Conservation (phyloP, 2,113 vertebrate species). For the Ochotona princeps region DNA sequence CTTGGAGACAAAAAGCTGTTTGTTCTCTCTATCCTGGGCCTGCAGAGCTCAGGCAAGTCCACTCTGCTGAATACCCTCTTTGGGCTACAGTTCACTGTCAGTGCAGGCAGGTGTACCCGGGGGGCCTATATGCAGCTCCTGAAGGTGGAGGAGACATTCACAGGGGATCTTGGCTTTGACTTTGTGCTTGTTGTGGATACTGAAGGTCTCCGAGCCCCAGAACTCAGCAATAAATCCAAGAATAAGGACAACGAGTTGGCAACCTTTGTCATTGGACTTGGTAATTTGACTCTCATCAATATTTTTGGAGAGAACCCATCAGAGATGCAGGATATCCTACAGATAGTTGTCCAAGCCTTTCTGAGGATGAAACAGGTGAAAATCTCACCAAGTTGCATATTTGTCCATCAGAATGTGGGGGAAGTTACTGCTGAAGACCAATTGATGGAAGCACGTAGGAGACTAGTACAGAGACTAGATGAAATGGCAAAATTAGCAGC, state of each 20-base stretch:
- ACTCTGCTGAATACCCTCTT: constrained; percentile 87
- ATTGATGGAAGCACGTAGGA: constrained; percentile 77
- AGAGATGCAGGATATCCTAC: constrained; percentile 84
- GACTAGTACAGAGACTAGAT: constrained; percentile 78
- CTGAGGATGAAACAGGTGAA: constrained; percentile 84
- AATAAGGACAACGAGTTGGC: constrained; percentile 84
- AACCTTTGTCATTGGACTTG: constrained; percentile 85
- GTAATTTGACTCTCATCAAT: constrained; percentile 83
- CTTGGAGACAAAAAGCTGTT: constrained; percentile 86
- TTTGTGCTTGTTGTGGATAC: constrained; percentile 85
- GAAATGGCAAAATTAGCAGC: constrained; percentile 80
- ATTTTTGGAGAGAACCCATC: constrained; percentile 85
- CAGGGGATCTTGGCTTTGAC: constrained; percentile 72
- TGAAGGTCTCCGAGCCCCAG: constrained; percentile 80
- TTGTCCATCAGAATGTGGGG: constrained; percentile 85
- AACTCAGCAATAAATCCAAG: constrained; percentile 72
- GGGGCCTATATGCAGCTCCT: constrained; percentile 88
- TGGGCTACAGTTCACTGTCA: constrained; percentile 86
- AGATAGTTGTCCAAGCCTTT: constrained; percentile 84
- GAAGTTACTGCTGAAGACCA: constrained; percentile 80
- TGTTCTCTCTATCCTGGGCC: constrained; percentile 88
- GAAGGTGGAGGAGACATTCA: constrained; percentile 72
- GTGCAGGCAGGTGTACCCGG: constrained; percentile 85
- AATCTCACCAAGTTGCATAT: constrained; percentile 82
- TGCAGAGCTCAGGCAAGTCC: constrained; percentile 89